phyloP scores from a whole-genome alignment of 2,113 vertebrate genomes.

The Channa maculata region DNA sequence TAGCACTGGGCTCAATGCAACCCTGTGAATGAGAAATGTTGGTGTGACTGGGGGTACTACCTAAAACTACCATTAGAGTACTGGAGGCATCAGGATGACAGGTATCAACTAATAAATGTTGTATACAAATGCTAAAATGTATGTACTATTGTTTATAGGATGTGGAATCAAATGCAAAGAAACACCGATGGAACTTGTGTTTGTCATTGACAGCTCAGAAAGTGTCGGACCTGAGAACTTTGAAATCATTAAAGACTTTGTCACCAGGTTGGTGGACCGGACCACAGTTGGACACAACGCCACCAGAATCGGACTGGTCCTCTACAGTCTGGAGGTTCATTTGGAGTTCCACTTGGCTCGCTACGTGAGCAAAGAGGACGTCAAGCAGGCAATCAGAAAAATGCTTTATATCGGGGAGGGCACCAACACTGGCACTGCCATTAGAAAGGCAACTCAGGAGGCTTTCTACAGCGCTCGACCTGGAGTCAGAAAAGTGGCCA shows the following conservation, averaged over 20 bases:
- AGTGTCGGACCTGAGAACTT: slow-evolving; percentile 94
- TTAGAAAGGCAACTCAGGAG: slow-evolving; percentile 90
- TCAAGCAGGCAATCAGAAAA: slow-evolving; percentile 90
- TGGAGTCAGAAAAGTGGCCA: slow-evolving; percentile 89
- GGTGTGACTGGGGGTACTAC: neutral
- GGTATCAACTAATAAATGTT: neutral
- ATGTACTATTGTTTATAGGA: slow-evolving; percentile 77
- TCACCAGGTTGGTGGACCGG: slow-evolving; percentile 90
- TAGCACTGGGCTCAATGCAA: neutral
- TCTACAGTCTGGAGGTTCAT: slow-evolving; percentile 90
- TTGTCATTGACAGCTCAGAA: slow-evolving; percentile 95
- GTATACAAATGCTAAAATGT: neutral
- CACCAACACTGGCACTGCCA: slow-evolving; percentile 91
- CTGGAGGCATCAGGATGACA: neutral
- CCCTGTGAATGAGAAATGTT: neutral
- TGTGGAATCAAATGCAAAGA: slow-evolving; percentile 94
- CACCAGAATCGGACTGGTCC: slow-evolving; percentile 90
- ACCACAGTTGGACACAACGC: slow-evolving; percentile 90
- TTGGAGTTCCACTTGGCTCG: slow-evolving; percentile 89
- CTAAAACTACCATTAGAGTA: neutral
- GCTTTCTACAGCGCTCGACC: slow-evolving; percentile 87
- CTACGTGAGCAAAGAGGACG: slow-evolving; percentile 84
- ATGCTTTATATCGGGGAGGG: slow-evolving; percentile 93
- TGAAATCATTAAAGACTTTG: slow-evolving; percentile 93
- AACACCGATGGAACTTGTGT: slow-evolving; percentile 94